Conservation (phyloP, 2,888 invertebrate genomes). For the Leucophora obtusa region DNA sequence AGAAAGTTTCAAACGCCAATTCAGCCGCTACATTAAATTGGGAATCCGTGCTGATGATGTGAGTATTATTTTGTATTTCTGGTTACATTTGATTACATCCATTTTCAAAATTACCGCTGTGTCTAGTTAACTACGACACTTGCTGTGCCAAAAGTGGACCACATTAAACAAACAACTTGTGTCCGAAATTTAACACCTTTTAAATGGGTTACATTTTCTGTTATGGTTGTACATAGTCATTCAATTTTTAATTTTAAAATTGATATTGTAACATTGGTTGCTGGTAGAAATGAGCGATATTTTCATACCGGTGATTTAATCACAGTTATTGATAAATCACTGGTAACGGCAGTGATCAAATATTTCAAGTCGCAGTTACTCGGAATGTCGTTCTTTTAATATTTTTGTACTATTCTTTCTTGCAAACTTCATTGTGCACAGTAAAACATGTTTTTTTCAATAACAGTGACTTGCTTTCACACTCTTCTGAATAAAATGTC, state of each 20-base stretch:
- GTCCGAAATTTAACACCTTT: constrained; percentile 70
- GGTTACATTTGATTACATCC: constrained; percentile 73
- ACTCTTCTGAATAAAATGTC: too few species aligned
- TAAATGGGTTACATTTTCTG: constrained; percentile 69
- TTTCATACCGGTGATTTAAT: too few species aligned
- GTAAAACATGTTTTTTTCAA: too few species aligned
- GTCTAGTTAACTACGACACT: constrained; percentile 73
- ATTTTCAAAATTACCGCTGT: constrained; percentile 80
- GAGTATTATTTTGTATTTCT: constrained; percentile 76
- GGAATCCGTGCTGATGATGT: constrained; percentile 95
- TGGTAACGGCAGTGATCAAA: too few species aligned
- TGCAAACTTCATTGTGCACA: too few species aligned
- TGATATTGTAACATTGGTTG: too few species aligned
- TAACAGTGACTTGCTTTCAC: too few species aligned
- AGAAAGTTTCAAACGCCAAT: constrained; percentile 98
- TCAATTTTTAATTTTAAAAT: background rate
- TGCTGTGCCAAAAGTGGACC: constrained; percentile 84
- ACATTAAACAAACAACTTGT: constrained; percentile 77
- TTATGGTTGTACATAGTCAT: constrained; percentile 61
- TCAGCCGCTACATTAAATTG: constrained; percentile 95
- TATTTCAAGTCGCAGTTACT: too few species aligned
- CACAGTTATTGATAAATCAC: too few species aligned
- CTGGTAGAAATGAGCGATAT: too few species aligned
- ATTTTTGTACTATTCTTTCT: too few species aligned
- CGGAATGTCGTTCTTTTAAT: too few species aligned